Evolutionary conservation across 2,888 invertebrate genomes (phyloP).

Genomic region (Gasteruption jaculator): DNA sequence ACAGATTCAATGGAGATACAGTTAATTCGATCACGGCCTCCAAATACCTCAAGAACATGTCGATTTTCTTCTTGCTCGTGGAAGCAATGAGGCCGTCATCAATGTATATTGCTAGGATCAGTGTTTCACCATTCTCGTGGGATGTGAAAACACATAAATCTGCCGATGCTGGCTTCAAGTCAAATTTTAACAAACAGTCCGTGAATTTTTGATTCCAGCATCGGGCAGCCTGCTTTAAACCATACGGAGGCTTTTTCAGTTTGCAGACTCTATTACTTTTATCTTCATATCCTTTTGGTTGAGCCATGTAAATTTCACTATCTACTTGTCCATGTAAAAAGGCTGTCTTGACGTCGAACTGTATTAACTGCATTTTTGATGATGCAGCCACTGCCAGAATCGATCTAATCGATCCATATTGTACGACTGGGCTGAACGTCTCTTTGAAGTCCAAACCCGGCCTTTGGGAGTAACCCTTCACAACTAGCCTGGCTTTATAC

Average conservation of each 20-base stretch:
- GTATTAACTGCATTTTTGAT: conserved; percentile 23
- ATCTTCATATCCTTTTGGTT: conserved; percentile 30
- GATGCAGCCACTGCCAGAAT: conserved; percentile 26
- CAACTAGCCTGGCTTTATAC: conserved; percentile 12
- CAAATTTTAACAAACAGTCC: conserved; percentile 26
- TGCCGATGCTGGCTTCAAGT: conserved; percentile 27
- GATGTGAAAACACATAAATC: conserved; percentile 33
- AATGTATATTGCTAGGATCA: conserved; percentile 19
- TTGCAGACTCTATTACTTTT: conserved; percentile 25
- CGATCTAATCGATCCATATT: conserved; percentile 23
- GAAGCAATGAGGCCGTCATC: conserved; percentile 22
- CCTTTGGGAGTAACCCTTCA: conserved; percentile 21
- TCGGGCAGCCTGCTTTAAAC: conserved; percentile 33
- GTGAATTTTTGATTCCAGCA: conserved; percentile 36
- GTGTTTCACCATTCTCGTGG: background rate
- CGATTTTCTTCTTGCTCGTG: conserved; percentile 2
- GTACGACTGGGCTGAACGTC: conserved; percentile 32
- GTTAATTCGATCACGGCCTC: conserved; percentile 12
- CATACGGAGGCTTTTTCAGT: conserved; percentile 28
- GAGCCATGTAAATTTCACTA: conserved; percentile 29
- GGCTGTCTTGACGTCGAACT: conserved; percentile 31
- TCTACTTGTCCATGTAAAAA: conserved; percentile 26
- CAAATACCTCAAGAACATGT: conserved; percentile 10
- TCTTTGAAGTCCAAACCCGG: conserved; percentile 30
- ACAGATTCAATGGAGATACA: conserved; percentile 7